Evolutionary conservation across 2,113 vertebrate genomes (phyloP), one percentile per base, ranked within the genome.

Genomic region (Daboia siamensis): DNA sequence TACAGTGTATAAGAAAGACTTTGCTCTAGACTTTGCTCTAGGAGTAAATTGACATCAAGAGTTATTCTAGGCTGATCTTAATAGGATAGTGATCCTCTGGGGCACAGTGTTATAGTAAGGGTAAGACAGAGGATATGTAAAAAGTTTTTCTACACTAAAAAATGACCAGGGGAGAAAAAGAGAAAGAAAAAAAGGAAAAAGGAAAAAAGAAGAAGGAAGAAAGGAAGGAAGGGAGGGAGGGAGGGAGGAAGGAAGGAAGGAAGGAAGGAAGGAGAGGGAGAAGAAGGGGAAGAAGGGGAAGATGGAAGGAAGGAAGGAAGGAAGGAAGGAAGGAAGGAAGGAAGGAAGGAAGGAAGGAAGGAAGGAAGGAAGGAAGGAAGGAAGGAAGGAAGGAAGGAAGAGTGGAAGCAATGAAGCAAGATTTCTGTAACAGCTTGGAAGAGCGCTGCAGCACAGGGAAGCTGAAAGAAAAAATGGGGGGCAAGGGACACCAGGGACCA

Each of bases 391-490:
- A 57, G 56, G 4, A 6, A 56, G 55, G 4, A 6, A 56, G 20
- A n/a, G n/a, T n/a, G n/a, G 95, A 95, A 95, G 90, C 94, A 95
- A 61, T 94, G 93, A 94, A 96, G 94, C 91, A 1, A n/a, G 80
- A 94, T 64, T 91, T 95, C 90, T 51, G 44, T 94, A 92, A 95
- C 59, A 92, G 93, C 91, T 96, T 93, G 93, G 94, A 85, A 94
- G 93, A 57, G 96, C 17, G 90, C 3, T 94, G 56, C 48, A 52
- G 48, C 26, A 80, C 55, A 51, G 92, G 92, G 54, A 84, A 94
- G 56, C 59, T 90, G 86, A 95, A 94, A 93, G 95, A 92, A 13
- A 0, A 24, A 92, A 26, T 23, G n/a, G 44, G 15, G 12, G 56
- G 15, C n/a, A 17, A 12, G 20, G 90, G 23, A 29, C 93, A 95